These are phyloP conservation scores for Caenorhabditis briggsae DNA, from an alignment of 1,140 invertebrate species.

Conservation along the genomic window DNA sequence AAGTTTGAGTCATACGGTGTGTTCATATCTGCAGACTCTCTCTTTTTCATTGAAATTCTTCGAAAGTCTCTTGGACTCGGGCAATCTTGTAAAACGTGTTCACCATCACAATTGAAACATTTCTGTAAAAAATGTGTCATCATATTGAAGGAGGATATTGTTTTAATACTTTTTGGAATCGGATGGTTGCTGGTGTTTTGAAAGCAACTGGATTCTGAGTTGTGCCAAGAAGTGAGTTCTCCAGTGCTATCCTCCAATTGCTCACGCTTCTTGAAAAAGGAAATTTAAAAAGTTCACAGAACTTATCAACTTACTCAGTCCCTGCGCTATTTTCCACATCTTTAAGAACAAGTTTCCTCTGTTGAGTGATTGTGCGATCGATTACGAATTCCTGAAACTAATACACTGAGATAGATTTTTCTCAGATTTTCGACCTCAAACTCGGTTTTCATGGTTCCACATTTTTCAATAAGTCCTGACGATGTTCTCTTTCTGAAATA, in stretches of 20 bases:
- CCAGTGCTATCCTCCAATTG: not conserved
- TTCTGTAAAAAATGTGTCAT: not conserved
- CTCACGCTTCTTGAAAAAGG: not conserved
- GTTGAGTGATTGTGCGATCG: constrained; percentile 8
- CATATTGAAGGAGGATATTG: not conserved
- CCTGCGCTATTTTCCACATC: not conserved
- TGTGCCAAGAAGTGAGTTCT: not conserved
- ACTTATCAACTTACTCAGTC: not conserved
- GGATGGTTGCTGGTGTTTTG: not conserved
- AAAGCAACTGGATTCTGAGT: not conserved
- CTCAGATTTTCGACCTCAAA: not conserved
- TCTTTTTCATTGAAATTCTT: constrained; percentile 59
- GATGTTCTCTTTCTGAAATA: constrained; percentile 23
- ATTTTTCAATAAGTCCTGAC: constrained; percentile 24
- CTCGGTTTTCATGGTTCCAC: constrained; percentile 10
- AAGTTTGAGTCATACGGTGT: constrained; percentile 4
- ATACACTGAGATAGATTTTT: not conserved
- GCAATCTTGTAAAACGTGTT: constrained; percentile 58
- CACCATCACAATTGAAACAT: constrained; percentile 68
- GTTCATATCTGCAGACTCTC: not conserved
- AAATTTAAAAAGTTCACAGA: not conserved
- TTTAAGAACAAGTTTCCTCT: not conserved
- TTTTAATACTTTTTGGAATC: not conserved
- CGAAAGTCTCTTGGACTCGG: constrained; percentile 56
- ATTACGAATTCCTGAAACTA: constrained; percentile 27